Base-by-base conservation (phyloP, 2,888 invertebrate species). In the Drosophila helvetica region DNA sequence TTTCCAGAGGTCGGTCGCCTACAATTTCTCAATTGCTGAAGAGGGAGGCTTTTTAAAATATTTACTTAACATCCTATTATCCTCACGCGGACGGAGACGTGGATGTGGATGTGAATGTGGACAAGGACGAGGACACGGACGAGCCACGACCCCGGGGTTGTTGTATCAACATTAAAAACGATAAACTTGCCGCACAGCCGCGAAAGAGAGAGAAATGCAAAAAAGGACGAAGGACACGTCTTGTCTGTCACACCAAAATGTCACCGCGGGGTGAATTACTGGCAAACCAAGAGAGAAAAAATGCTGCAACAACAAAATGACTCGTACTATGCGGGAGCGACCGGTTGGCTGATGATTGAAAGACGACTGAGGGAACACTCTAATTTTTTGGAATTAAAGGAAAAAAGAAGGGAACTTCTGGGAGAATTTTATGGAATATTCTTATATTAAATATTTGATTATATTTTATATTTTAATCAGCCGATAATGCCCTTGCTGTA, bases 161-260 rank as follows among this genome's bases (percentile, higher is more conserved):
- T 85, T 82, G 78, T 89, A 87, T 80, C 85, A 87, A 89, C 86
- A 89, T 82, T 85, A 75, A 82, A 46, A 87, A 87, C 88, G 89
- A 86, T 86, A 86, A 86, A 86, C 89, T 89, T 85, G 73, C 80
- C 79, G 74, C 71, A 55, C 46, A 52, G 33, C 25, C 27, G 69
- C 57, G 57, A 27, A 7, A 27, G 8, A 27, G 27, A 27, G 27
- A 68, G 68, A 63, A 79, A 75, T 27, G 59, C 52, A 59, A 62
- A 76, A 58, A 67, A 72, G 86, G 90, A 90, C 89, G 89, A 90
- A 90, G 90, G 90, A 89, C 90, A 88, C 88, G 89, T 90, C 88
- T 88, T 90, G 89, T 90, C 90, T 90, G 90, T 90, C 90, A 91
- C 89, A 88, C 84, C 84, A 79, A 89, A 89, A 89, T 90, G 90